Base-by-base conservation (phyloP, 2,113 vertebrate species). In the Taurulus bubalis region DNA sequence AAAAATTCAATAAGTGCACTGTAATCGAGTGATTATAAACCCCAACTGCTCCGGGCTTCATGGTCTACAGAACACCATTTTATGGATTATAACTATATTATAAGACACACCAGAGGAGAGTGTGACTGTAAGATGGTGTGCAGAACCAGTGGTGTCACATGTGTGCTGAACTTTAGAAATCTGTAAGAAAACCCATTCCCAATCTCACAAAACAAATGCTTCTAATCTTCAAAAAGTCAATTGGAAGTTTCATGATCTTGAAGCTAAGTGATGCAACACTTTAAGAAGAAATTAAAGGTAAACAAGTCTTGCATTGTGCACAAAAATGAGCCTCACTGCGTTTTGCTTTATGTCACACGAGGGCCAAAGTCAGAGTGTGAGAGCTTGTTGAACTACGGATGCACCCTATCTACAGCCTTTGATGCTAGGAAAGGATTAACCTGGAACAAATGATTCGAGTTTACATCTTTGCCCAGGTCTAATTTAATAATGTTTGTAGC, bases 391-490 rank as follows among this genome's bases (percentile, higher is more conserved):
- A 86, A 82, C 84, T 63, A 0, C 1, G 6, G 8, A 38, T 71
- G 79, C 74, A 84, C 85, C 51, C 60, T 6, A 0, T 56, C 49
- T 3, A 0, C 30, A 77, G 56, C 47, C 28, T 85, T 64, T 81
- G 81, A 82, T 82, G 87, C 71, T 49, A 2, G 42, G 6, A 34
- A 72, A 22, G 42, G 42, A 79, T 77, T 77, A 70, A 83, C 75
- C 72, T 79, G 80, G 75, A 84, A 77, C 84, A 80, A 85, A 82
- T 85, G 72, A 77, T 72, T 80, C n/a, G 11, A 55, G 71, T 87
- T 91, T 69, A 65, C 55, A 75, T 79, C 36, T 60, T 36, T 67
- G 11, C 76, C 45, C 32, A 26, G 32, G 38, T 84, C 79, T 83
- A 62, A 87, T 71, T 76, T 69, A 83, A 71, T 84, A 70, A 85